Evolutionary conservation across 2,888 invertebrate species (phyloP).

Genomic region (Macrophya alboannulata): DNA sequence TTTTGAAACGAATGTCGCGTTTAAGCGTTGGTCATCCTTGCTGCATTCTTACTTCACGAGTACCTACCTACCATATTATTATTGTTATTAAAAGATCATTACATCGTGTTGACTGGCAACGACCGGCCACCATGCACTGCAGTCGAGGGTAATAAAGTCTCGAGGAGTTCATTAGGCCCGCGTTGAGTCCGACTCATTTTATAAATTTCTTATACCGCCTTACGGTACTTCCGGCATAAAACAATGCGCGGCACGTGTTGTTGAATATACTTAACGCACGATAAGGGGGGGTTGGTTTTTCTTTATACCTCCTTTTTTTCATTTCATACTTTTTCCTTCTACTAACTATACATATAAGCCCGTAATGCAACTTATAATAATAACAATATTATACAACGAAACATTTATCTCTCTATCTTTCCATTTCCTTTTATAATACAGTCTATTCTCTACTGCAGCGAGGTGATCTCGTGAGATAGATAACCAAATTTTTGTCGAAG

Average conservation of each 20-base stretch:
- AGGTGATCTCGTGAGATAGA: neutral
- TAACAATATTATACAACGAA: neutral
- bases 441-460: neutral
- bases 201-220: conserved; percentile 47
- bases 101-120: conserved; percentile 20
- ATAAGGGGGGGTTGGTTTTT: neutral
- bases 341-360: neutral
- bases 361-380: neutral
- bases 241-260: conserved; percentile 46
- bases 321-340: neutral
- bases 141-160: conserved; percentile 40
- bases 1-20: neutral
- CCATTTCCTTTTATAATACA: neutral
- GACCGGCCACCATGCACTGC: conserved; percentile 1
- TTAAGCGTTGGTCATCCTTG: neutral
- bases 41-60: neutral
- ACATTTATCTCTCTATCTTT: neutral
- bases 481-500: neutral
- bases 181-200: conserved; percentile 14
- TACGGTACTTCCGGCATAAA: conserved; percentile 44
- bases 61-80: neutral
- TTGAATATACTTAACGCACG: conserved; percentile 45
- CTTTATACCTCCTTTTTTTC: neutral
- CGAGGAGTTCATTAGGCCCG: conserved; percentile 45
- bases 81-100: conserved; percentile 41